Percentiles rank a stretch among this genome's conserved stretches.
These are phyloP conservation scores for Gryon sp. DNA, from an alignment of 1,140 invertebrate genomes.

Conservation along the genomic window DNA sequence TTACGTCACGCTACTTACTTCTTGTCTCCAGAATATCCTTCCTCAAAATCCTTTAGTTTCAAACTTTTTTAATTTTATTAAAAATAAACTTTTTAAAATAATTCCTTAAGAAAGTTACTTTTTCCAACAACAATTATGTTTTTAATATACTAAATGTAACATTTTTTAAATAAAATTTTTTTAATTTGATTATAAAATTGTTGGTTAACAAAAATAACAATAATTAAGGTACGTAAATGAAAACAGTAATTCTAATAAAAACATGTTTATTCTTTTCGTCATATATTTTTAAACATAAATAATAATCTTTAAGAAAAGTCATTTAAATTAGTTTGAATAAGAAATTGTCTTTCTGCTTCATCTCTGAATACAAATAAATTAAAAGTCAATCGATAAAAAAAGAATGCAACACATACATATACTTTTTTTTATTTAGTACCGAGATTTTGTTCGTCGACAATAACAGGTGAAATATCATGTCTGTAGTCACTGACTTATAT, in stretches of 20 bases:
- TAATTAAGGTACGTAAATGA: no score
- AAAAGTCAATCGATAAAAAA: slow-evolving; percentile 23
- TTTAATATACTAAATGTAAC: no score
- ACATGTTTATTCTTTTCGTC: slow-evolving; percentile 39
- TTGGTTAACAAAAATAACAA: no score
- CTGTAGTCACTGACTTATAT: no score
- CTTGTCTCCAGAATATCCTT: slow-evolving; percentile 69
- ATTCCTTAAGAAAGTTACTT: no score
- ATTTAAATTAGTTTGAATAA: neutral
- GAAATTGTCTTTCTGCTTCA: neutral
- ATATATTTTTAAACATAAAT: slow-evolving; percentile 28
- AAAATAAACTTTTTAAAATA: neutral
- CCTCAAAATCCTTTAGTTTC: slow-evolving; percentile 15
- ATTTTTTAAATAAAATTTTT: no score
- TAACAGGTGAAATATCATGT: no score
- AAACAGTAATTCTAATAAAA: slow-evolving; percentile 56
- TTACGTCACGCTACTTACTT: slow-evolving; percentile 65
- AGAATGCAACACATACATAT: slow-evolving; percentile 8
- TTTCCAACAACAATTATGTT: no score
- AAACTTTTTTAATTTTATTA: neutral
- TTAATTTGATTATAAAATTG: no score
- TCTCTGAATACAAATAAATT: slow-evolving; percentile 42
- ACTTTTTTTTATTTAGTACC: slow-evolving; percentile 31
- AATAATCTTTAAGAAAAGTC: slow-evolving; percentile 8
- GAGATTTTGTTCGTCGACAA: slow-evolving; percentile 23